These are phyloP conservation scores for Psammodynastes pulverulentus DNA, from an alignment of 2,113 vertebrate genomes.

Conservation along the genomic window DNA sequence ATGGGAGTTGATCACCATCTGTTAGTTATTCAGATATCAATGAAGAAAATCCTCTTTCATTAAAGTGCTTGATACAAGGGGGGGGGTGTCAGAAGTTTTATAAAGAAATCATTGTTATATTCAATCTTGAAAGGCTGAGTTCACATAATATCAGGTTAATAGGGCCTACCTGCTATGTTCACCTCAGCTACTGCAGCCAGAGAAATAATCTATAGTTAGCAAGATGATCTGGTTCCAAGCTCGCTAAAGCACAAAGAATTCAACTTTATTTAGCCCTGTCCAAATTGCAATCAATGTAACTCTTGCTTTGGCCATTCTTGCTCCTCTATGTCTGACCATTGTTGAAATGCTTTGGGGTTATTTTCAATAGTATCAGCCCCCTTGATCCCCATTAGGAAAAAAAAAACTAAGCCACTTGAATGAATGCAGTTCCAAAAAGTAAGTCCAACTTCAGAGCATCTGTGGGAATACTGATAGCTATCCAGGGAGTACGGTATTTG, in stretches of 20 bases:
- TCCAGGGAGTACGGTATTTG: background rate
- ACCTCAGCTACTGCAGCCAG: background rate
- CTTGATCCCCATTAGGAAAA: slow-evolving; percentile 3
- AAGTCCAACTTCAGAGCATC: background rate
- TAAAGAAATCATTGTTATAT: background rate
- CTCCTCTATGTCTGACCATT: too few species aligned
- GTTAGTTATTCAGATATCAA: background rate
- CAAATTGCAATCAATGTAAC: background rate
- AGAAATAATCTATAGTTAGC: background rate
- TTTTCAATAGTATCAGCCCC: background rate
- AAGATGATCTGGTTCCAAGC: background rate
- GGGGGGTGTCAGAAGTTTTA: background rate
- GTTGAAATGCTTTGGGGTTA: background rate
- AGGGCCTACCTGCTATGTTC: background rate
- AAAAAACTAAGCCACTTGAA: background rate
- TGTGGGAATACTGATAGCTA: too few species aligned
- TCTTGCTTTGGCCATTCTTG: background rate
- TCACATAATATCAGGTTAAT: background rate
- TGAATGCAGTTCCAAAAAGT: background rate
- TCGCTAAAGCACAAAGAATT: background rate
- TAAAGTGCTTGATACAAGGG: background rate
- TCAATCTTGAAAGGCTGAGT: background rate
- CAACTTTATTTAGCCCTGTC: background rate
- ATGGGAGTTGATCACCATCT: background rate
- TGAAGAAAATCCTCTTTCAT: background rate